Evolutionary conservation across 1,140 invertebrate species (phyloP).

Genomic region (Monomorium pharaonis): DNA sequence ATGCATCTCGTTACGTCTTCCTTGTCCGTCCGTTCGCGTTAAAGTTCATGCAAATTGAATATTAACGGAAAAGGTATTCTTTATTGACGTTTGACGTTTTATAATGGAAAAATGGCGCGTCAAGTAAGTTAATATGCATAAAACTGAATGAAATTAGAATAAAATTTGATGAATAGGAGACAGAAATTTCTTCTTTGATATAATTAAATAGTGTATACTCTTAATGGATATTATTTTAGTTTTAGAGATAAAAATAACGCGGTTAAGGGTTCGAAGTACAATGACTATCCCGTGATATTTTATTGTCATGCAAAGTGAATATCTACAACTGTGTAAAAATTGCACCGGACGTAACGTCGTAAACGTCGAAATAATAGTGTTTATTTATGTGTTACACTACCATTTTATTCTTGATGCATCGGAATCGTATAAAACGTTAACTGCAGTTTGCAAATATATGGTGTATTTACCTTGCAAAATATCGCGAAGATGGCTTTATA

Average conservation of each 20-base stretch:
- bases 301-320: not conserved
- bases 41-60: conserved; percentile 14
- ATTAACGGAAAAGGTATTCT: not conserved
- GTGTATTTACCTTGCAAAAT: conserved; percentile 21
- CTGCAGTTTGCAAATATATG: not conserved
- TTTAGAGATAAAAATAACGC: not conserved
- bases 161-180: not conserved
- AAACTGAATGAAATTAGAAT: not conserved
- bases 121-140: not conserved
- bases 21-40: not conserved
- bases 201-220: not conserved
- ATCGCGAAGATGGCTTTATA: not conserved
- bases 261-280: not conserved
- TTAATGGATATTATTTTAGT: not conserved
- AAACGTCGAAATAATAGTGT: not conserved
- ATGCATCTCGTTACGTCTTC: not conserved
- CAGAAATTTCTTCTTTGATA: not conserved
- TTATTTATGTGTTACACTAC: conserved; percentile 11
- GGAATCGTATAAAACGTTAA: conserved; percentile 17
- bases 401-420: not conserved
- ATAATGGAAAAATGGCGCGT: not conserved
- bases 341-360: not conserved
- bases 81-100: not conserved
- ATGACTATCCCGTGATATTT: not conserved
- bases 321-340: not conserved